Evolutionary conservation across 2,888 invertebrate genomes (phyloP).

Genomic region (Erpobdella octoculata): DNA sequence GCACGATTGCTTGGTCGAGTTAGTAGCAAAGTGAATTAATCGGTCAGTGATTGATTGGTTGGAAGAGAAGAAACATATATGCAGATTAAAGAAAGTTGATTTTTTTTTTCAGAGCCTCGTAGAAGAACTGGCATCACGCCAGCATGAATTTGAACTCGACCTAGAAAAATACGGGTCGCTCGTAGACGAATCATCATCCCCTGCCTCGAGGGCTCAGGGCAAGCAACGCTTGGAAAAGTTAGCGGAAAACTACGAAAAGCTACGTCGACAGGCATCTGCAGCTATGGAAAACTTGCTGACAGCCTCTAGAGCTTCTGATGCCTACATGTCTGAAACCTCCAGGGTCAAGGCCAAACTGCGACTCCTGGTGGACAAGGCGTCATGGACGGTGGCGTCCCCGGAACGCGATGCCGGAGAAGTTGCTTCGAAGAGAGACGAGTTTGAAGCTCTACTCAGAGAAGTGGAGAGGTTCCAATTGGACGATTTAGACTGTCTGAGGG

Average conservation of each 20-base stretch:
- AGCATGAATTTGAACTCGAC: slow-evolving; percentile 1
- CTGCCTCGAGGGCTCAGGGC: background rate
- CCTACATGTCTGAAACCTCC: slow-evolving; percentile 4
- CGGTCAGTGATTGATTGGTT: too few relatives aligned
- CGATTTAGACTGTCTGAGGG: slow-evolving; percentile 11
- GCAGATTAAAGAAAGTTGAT: too few relatives aligned
- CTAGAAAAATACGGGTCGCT: background rate
- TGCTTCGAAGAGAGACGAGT: slow-evolving; percentile 17
- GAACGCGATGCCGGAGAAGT: slow-evolving; percentile 10
- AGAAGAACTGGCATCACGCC: background rate
- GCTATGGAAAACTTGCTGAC: background rate
- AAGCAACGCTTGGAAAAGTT: background rate
- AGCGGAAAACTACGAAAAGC: background rate
- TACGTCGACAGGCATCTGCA: background rate
- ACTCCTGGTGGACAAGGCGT: slow-evolving; percentile 21
- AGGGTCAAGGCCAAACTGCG: slow-evolving; percentile 4
- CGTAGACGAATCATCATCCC: background rate
- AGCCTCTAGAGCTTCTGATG: background rate
- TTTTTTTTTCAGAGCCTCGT: background rate
- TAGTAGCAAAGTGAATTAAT: too few relatives aligned
- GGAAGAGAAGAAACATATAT: too few relatives aligned
- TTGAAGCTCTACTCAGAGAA: slow-evolving; percentile 6
- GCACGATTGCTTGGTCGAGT: background rate
- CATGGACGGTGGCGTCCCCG: slow-evolving; percentile 18
- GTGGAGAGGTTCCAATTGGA: background rate